Percentiles rank a stretch among this genome's conserved stretches.
Conservation (phyloP, 2,113 vertebrate genomes). For the Sceloporus tristichus region DNA sequence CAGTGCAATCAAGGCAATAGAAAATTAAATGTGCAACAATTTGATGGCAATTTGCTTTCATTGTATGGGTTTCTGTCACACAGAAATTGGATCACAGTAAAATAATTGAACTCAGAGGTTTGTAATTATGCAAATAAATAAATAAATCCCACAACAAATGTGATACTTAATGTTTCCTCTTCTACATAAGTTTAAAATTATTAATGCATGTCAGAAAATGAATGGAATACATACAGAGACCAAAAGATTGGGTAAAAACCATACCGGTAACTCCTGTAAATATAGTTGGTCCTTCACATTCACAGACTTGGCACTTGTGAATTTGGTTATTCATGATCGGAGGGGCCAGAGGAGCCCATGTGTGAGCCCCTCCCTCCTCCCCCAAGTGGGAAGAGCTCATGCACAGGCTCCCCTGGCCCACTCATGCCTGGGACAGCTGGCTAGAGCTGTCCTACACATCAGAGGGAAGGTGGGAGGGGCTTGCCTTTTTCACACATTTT, state of each 20-base stretch:
- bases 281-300: too few relatives aligned
- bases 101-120: constrained; percentile 14
- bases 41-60: constrained; percentile 13
- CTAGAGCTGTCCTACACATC: too few relatives aligned
- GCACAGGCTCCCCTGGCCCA: too few relatives aligned
- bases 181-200: background rate
- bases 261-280: background rate
- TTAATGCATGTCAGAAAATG: background rate
- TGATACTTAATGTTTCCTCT: background rate
- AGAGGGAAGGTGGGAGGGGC: too few relatives aligned
- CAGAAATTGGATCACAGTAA: constrained; percentile 14
- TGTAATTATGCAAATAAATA: constrained; percentile 3
- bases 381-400: too few relatives aligned
- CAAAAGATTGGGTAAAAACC: background rate
- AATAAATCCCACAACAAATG: background rate
- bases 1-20: constrained; percentile 15
- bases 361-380: too few relatives aligned
- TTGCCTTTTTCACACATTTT: too few relatives aligned
- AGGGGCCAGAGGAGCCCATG: too few relatives aligned
- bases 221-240: background rate
- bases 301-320: too few relatives aligned
- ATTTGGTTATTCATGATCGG: too few relatives aligned
- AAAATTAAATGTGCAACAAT: constrained; percentile 9
- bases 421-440: too few relatives aligned
- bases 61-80: constrained; percentile 14